Conservation (phyloP, 1,140 invertebrate species). For the Chironomus tepperi region DNA sequence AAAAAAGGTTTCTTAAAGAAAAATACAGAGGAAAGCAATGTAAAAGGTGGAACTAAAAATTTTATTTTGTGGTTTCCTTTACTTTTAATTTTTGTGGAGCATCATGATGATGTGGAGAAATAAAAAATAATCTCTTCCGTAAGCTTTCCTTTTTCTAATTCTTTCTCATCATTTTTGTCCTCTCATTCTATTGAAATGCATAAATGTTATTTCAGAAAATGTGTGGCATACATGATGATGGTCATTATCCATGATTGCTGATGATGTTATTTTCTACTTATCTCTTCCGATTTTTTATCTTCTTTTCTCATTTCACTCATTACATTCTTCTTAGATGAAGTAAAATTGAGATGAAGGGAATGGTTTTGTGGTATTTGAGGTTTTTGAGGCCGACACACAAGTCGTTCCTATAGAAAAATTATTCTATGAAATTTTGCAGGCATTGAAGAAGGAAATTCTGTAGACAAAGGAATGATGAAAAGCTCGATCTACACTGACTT, state of each 20-base stretch:
- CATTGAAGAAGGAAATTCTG: not conserved
- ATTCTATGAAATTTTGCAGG: not conserved
- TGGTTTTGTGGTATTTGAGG: not conserved
- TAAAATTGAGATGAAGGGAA: not conserved
- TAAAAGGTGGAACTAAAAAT: too few species aligned
- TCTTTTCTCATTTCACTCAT: not conserved
- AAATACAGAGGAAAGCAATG: too few species aligned
- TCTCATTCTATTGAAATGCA: not conserved
- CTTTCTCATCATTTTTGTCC: not conserved
- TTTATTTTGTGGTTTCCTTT: too few species aligned
- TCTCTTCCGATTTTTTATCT: not conserved
- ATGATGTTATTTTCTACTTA: conserved; percentile 17
- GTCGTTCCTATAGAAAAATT: not conserved
- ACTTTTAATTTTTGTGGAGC: not conserved
- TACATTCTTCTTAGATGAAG: not conserved
- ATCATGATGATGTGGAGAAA: not conserved
- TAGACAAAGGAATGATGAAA: conserved; percentile 7
- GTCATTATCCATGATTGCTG: conserved; percentile 20
- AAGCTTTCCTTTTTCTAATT: not conserved
- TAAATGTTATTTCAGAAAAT: not conserved
- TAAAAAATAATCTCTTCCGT: not conserved
- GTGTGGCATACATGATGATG: conserved; percentile 4
- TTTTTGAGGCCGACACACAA: conserved; percentile 5
- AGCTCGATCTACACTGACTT: conserved; percentile 22
- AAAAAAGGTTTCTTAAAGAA: too few species aligned